Evolutionary conservation across 2,888 invertebrate genomes (phyloP), one percentile per base, ranked within the genome.

Genomic region (Adineta ricciae): DNA sequence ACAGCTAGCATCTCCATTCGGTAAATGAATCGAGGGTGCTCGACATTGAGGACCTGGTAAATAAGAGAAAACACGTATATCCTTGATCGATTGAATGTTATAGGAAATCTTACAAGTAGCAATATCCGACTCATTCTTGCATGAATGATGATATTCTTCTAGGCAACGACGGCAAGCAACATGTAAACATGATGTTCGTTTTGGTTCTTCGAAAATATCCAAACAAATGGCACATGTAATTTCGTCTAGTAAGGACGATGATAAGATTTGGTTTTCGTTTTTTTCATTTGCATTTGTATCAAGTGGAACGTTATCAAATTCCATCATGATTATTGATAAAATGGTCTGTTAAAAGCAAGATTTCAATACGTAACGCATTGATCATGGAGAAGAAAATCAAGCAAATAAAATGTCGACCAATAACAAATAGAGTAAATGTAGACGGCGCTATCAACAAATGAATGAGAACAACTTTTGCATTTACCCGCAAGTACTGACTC

Each of bases 111-210:
- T 64, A 64, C 64, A 64, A 64, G 64, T 64, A 0, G 64, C 64
- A 64, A 64, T 64, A 64, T 78, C 78, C 41, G 41, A 41, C n/a
- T 41, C n/a, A 78, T 41, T 78, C 41, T 41, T 78, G n/a, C 78
- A 78, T 41, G 78, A 78, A 41, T 78, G 41, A 41, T 41, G 41
- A 78, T 78, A 78, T 24, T 38, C 78, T 78, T 78, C 41, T 78
- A 78, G 41, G 41, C 78, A 78, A 41, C 41, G 41, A 78, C 38
- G 41, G n/a, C 78, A 78, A 24, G 41, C 38, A 41, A 78, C 41
- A 78, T 78, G 78, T 78, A 41, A n/a, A n/a, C 78, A 78, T 78
- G 78, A 78, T 41, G 38, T 41, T 78, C 41, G 78, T 41, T 78
- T 78, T 41, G 78, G 78, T 78, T 38, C 41, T 41, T 78, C 78